A percentile compares a stretch with the other conserved stretches of the same genome.
These are phyloP conservation scores for Reticulitermes speratus DNA, from an alignment of 1,140 invertebrate species.

Conservation along the genomic window DNA sequence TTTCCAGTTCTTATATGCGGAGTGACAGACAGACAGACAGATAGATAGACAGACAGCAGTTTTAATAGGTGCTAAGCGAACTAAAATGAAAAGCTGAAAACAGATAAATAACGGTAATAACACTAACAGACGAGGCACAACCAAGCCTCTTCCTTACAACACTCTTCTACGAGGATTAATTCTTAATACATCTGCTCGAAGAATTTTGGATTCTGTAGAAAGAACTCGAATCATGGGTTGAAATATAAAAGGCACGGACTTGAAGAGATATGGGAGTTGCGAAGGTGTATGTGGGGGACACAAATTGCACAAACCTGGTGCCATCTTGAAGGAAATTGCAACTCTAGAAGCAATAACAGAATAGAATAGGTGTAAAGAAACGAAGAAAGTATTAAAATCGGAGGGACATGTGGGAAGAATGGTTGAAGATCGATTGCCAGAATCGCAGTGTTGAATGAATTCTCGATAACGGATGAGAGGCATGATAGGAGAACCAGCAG, in stretches of 20 bases:
- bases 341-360: not conserved
- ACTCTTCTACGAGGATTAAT: not conserved
- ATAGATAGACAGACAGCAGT: too few relatives aligned
- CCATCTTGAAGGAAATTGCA: not conserved
- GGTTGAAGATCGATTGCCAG: not conserved
- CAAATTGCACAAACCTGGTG: not conserved
- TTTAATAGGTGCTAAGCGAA: too few relatives aligned
- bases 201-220: not conserved
- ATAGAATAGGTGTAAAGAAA: not conserved
- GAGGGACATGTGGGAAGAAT: not conserved
- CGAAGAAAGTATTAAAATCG: not conserved
- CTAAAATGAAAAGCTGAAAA: too few relatives aligned
- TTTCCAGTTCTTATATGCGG: too few relatives aligned
- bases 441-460: not conserved
- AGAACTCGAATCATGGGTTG: not conserved
- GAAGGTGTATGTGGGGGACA: not conserved
- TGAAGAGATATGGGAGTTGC: not conserved
- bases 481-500: not conserved
- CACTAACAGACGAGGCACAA: too few relatives aligned
- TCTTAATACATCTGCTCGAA: not conserved
- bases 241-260: not conserved
- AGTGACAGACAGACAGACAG: too few relatives aligned
- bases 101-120: too few relatives aligned
- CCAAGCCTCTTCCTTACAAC: too few relatives aligned
- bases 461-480: not conserved